Percentiles rank a stretch among this genome's conserved stretches.
phyloP scores from a whole-genome alignment of 2,113 vertebrate species.

The Oryzias melastigma region DNA sequence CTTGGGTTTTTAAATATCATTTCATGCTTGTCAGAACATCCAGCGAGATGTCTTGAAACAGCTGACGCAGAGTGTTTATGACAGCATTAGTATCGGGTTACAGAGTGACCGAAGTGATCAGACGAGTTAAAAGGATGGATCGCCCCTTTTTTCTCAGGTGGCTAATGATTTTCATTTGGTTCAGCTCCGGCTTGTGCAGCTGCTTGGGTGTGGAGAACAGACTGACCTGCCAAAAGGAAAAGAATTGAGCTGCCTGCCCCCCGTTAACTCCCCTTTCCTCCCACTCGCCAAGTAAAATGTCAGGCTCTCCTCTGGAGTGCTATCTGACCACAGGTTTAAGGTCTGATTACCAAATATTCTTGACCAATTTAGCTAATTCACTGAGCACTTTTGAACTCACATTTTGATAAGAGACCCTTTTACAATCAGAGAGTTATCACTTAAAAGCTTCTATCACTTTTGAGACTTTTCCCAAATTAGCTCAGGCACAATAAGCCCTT shows the following conservation, averaged over 20 bases:
- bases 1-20: constrained; percentile 53
- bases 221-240: constrained; percentile 4
- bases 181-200: neutral
- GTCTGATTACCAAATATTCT: neutral
- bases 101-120: constrained; percentile 19
- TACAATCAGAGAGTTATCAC: too few relatives aligned
- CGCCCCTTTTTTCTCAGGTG: neutral
- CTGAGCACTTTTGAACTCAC: too few relatives aligned
- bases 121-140: constrained; percentile 3
- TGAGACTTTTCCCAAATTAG: constrained; percentile 9
- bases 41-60: constrained; percentile 45
- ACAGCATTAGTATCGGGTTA: constrained; percentile 18
- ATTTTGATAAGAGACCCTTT: too few relatives aligned
- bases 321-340: neutral
- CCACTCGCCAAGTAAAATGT: neutral
- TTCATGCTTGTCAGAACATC: constrained; percentile 58
- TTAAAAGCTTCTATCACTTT: neutral
- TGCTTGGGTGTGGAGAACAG: constrained; percentile 8
- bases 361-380: too few relatives aligned
- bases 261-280: neutral
- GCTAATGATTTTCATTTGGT: constrained; percentile 6
- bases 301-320: neutral
- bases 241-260: neutral
- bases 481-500: neutral
- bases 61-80: constrained; percentile 39